Conservation (phyloP, 1,140 invertebrate genomes). For the Drosophila kepulauana region DNA sequence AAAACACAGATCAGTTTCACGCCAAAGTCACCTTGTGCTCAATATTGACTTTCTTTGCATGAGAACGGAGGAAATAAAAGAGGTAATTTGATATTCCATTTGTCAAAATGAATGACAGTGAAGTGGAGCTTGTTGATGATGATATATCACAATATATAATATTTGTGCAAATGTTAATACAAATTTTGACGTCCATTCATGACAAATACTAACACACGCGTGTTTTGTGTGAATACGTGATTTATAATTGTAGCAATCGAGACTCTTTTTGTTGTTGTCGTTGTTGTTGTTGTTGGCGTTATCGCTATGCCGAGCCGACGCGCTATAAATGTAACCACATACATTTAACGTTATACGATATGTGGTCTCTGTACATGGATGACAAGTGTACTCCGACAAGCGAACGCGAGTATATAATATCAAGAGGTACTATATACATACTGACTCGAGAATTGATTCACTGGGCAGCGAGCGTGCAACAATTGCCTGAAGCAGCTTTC, state of each 20-base stretch:
- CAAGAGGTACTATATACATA: neutral
- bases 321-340: conserved; percentile 33
- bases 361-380: neutral
- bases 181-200: conserved; percentile 29
- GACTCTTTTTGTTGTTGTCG: neutral
- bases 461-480: conserved; percentile 20
- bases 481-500: conserved; percentile 33
- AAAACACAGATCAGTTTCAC: neutral
- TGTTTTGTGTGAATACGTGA: conserved; percentile 1
- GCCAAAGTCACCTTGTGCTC: conserved; percentile 18
- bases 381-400: too few species aligned
- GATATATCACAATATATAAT: conserved; percentile 5
- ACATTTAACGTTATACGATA: conserved; percentile 4
- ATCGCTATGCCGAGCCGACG: conserved; percentile 10
- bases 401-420: neutral
- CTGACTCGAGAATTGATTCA: conserved; percentile 37
- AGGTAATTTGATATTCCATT: conserved; percentile 18
- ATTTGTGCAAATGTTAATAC: conserved; percentile 6
- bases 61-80: neutral
- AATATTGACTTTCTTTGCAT: conserved; percentile 33
- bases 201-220: neutral
- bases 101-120: neutral
- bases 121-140: neutral
- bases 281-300: neutral
- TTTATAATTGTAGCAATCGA: conserved; percentile 33